Evolutionary conservation across 2,888 invertebrate species (phyloP), one percentile per base, ranked within the genome.

Genomic region (Cyclophora punctaria): DNA sequence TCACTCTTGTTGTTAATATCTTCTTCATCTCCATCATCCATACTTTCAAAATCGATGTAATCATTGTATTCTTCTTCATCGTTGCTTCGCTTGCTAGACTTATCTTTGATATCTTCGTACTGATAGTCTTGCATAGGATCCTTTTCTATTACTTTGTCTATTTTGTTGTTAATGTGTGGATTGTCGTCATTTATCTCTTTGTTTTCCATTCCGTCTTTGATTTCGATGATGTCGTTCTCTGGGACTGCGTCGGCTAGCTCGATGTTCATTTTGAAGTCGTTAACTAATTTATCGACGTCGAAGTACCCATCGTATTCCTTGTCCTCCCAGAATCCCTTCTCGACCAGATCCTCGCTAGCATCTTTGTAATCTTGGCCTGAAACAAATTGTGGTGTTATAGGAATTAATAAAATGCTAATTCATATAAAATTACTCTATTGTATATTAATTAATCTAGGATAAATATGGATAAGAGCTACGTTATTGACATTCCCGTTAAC

Each of bases 101-200:
- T 56, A 34, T 69, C 58, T 50, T 82, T 71, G 41, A 81, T 83
- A 40, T 83, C 84, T 68, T 84, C 84, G 34, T 76, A 59, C 48
- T 74, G 78, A 49, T 83, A 82, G 56, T 81, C 80, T 43, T 60
- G 56, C 4, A 67, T 54, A 37, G 51, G 55, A 20, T 63, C 59
- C 3, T 20, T 20, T 20, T 20, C 20, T 20, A 20, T 20, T 20
- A 20, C 20, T 20, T 20, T 1, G 20, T 20, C 20, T 20, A 20
- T 20, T 20, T 20, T 20, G 20, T 20, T 20, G 20, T 20, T 20
- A 2, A 20, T 20, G 20, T 20, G 20, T 20, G 20, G 20, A 3
- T 52, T 52, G 7, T 57, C 49, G 33, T 59, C 49, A 48, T 48
- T 47, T 7, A 55, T 56, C 6, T 60, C 53, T 41, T 59, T 47